Base-by-base conservation (phyloP, 2,113 vertebrate genomes). In the Morone chrysops region DNA sequence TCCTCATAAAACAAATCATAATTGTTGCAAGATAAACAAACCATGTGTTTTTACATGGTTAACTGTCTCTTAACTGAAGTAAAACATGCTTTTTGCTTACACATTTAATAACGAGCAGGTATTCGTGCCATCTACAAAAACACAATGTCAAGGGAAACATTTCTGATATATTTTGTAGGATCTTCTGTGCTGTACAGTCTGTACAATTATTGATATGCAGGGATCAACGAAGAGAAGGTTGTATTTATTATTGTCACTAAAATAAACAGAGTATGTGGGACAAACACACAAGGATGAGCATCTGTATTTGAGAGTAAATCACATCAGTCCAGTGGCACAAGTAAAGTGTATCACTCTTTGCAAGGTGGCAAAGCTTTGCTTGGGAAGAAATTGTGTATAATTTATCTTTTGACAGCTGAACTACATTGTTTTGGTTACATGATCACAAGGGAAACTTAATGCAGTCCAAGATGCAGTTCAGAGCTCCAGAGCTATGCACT, bases 201-300 rank as follows among this genome's bases (percentile, higher is more conserved):
- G 10, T 48, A 65, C 53, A 70, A 1, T 53, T 69, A 13, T 63
- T 70, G n/a, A 75, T 47, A 70, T 53, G 8, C 36, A 71, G 74
- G 70, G 54, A 82, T 85, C 75, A 73, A 48, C 47, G 9, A 51
- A 25, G 38, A 67, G 25, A 70, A 4, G 9, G 18, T 69, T 80
- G 25, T 80, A 22, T 80, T 73, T 66, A 17, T 63, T 61, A 6
- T 1, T 25, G 17, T 59, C 3, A 36, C 63, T 17, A 16, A 66
- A 61, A 73, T 66, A 11, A 56, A 1, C 41, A 20, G 31, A 6
- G 38, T 60, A 54, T 5, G 17, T 71, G 16, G 5, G 36, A 47
- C 38, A 48, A 56, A 59, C 41, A 66, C 41, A 12, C 25, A 31
- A 76, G 51, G 43, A 75, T 31, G 65, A 62, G 68, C 47, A 48